phyloP scores from a whole-genome alignment of 2,113 vertebrate genomes.

The Diphyllodes magnificus region DNA sequence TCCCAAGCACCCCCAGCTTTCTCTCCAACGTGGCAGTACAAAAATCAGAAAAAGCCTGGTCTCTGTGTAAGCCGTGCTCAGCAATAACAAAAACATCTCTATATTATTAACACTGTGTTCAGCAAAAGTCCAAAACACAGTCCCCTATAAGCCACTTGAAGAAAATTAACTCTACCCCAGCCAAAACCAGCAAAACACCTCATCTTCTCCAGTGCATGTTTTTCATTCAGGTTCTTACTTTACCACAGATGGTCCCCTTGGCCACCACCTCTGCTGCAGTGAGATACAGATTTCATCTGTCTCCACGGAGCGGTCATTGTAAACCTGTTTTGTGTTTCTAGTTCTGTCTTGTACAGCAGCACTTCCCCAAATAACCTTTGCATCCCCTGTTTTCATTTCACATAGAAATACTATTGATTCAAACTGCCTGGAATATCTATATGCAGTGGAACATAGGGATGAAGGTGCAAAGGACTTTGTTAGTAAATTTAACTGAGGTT shows the following conservation, averaged over 20 bases:
- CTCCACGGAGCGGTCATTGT: fast-evolving
- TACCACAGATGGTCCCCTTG: not conserved
- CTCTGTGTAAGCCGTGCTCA: not conserved
- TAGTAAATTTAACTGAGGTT: not conserved
- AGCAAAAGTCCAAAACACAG: not conserved
- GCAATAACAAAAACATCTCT: not conserved
- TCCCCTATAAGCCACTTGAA: not conserved
- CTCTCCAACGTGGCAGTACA: fast-evolving
- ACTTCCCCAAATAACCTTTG: not conserved
- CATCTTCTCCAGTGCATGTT: not conserved
- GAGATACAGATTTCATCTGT: not conserved
- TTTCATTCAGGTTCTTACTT: not conserved
- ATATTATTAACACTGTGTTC: not conserved
- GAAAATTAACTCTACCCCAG: not conserved
- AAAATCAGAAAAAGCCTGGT: not conserved
- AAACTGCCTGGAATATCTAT: not conserved
- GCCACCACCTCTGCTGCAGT: not conserved
- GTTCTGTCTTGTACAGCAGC: not conserved
- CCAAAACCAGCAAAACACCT: not conserved
- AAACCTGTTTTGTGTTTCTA: not conserved
- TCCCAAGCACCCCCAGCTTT: not conserved
- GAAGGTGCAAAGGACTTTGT: not conserved
- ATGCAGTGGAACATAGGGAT: not conserved
- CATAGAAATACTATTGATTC: not conserved
- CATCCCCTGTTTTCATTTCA: not conserved